Evolutionary conservation across 1,140 invertebrate species (phyloP).

Genomic region (Leptoteleia sp.): DNA sequence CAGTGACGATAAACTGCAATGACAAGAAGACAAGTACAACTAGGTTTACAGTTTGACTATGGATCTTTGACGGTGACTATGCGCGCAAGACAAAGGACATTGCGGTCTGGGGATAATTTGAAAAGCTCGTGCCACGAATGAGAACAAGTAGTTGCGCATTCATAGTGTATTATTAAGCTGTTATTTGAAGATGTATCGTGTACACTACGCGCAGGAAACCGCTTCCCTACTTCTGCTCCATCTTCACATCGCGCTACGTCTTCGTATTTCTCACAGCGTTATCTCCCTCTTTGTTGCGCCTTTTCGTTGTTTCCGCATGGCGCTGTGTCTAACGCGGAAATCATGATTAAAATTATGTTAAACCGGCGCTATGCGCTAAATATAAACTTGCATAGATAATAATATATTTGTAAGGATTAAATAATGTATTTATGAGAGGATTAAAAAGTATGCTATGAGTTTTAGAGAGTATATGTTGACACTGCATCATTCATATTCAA

Average conservation of each 20-base stretch:
- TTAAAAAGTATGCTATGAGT: too few relatives aligned
- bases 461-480: too few relatives aligned
- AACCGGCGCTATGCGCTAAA: too few relatives aligned
- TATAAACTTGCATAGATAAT: too few relatives aligned
- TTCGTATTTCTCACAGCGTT: conserved; percentile 39
- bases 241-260: conserved; percentile 16
- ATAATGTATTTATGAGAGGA: too few relatives aligned
- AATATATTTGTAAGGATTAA: too few relatives aligned
- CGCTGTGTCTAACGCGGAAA: too few relatives aligned
- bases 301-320: too few relatives aligned
- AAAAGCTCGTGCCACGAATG: conserved; percentile 54
- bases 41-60: conserved; percentile 54
- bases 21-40: conserved; percentile 54
- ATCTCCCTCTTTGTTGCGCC: conserved; percentile 1
- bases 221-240: conserved; percentile 40
- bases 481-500: too few relatives aligned
- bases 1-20: conserved; percentile 55
- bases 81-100: conserved; percentile 47
- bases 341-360: too few relatives aligned
- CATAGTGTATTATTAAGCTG: conserved; percentile 61
- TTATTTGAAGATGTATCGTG: conserved; percentile 57
- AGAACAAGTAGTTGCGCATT: conserved; percentile 63
- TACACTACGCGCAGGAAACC: conserved; percentile 7
- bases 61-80: conserved; percentile 53
- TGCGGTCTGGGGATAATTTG: conserved; percentile 26